These are phyloP conservation scores for Zeuzera pyrina DNA, from an alignment of 2,888 invertebrate species.

Conservation along the genomic window DNA sequence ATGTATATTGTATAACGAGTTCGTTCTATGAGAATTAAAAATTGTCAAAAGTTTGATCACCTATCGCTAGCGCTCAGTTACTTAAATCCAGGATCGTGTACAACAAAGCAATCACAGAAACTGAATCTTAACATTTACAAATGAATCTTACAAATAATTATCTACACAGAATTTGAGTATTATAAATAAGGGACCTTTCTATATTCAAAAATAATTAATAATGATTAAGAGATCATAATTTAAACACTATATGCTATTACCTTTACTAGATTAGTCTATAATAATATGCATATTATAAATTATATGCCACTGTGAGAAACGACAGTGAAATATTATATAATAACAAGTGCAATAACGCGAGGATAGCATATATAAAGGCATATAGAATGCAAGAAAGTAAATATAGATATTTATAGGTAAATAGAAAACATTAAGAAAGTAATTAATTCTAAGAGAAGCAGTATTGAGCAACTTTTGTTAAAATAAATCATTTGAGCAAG, in stretches of 20 bases:
- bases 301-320: conserved; percentile 56
- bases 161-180: conserved; percentile 68
- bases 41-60: no score
- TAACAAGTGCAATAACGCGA: conserved; percentile 28
- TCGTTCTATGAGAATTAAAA: no score
- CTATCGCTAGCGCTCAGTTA: no score
- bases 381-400: not conserved
- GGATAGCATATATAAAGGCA: conserved; percentile 8
- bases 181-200: conserved; percentile 63
- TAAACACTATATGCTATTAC: conserved; percentile 59
- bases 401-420: not conserved
- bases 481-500: conserved; percentile 65
- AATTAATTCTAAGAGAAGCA: conserved; percentile 25
- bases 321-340: conserved; percentile 30
- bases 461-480: conserved; percentile 69
- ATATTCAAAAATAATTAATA: conserved; percentile 68
- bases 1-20: no score
- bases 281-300: conserved; percentile 53
- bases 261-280: conserved; percentile 64
- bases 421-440: conserved; percentile 1
- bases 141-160: conserved; percentile 33
- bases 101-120: conserved; percentile 39
- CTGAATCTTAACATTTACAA: conserved; percentile 28
- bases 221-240: conserved; percentile 74
- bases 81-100: conserved; percentile 20